A percentile compares a stretch with the other conserved stretches of the same genome.
These are phyloP conservation scores for Setophaga petechia DNA, from an alignment of 2,113 vertebrate genomes.

Conservation along the genomic window DNA sequence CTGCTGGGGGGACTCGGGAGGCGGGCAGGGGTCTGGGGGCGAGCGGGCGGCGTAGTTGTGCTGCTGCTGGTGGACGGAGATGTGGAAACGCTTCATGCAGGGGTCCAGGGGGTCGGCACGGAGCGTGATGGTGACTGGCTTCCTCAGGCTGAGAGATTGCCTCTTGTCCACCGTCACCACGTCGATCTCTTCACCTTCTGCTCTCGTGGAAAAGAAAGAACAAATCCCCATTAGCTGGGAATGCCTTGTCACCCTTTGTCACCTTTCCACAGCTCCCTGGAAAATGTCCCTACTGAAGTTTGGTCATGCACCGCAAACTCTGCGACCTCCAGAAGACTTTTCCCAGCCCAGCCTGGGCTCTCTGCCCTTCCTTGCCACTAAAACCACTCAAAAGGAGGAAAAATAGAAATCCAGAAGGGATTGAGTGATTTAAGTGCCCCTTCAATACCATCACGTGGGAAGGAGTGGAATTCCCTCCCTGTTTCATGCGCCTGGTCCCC, in stretches of 20 bases:
- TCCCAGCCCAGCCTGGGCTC: too few species aligned
- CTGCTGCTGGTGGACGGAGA: constrained; percentile 92
- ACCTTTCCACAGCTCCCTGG: too few species aligned
- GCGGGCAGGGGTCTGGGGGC: constrained; percentile 79
- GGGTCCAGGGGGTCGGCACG: constrained; percentile 88
- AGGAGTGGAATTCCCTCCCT: neutral
- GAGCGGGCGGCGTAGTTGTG: constrained; percentile 94
- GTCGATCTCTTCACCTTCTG: constrained; percentile 91
- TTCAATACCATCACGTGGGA: accelerated
- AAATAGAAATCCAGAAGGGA: neutral
- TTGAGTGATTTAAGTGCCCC: accelerated
- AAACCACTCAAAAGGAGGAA: too few species aligned
- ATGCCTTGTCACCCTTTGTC: accelerated
- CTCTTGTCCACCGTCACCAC: constrained; percentile 93
- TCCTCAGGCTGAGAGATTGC: constrained; percentile 78
- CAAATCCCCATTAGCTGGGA: accelerated
- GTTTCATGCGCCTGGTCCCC: accelerated
- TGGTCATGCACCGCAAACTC: accelerated
- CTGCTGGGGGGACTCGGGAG: neutral
- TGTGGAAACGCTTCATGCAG: constrained; percentile 91
- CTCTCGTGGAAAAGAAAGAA: neutral
- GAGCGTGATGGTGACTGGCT: constrained; percentile 89
- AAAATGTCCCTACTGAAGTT: accelerated
- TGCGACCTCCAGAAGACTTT: accelerated
- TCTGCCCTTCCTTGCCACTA: too few species aligned